These are phyloP conservation scores for Ophion slaviceki DNA, from an alignment of 2,888 invertebrate species.

Conservation along the genomic window DNA sequence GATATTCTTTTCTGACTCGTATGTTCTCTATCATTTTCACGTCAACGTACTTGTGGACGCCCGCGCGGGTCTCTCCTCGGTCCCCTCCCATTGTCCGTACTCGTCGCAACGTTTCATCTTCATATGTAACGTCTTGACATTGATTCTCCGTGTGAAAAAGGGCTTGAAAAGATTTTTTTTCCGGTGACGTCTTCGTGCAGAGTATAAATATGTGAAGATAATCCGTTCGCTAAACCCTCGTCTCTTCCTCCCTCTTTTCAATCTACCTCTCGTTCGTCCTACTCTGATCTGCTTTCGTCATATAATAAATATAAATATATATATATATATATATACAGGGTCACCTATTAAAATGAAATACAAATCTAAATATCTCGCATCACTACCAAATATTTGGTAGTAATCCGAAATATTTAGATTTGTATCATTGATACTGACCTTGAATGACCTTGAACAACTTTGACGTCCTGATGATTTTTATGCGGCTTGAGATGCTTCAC, in stretches of 20 bases:
- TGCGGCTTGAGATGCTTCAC: too few relatives aligned
- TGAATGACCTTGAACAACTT: too few relatives aligned
- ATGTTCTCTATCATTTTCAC: conserved; percentile 64
- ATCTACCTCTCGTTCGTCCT: neutral
- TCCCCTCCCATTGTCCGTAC: conserved; percentile 11
- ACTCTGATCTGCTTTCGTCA: conserved; percentile 47
- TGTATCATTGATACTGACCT: too few relatives aligned
- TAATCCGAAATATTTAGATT: too few relatives aligned
- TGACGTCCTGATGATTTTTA: too few relatives aligned
- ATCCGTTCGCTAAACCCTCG: neutral
- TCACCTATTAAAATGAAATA: too few relatives aligned
- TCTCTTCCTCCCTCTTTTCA: conserved; percentile 10
- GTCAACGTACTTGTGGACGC: conserved; percentile 53
- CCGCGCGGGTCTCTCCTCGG: conserved; percentile 26
- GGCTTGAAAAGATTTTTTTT: conserved; percentile 4
- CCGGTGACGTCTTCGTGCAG: conserved; percentile 4
- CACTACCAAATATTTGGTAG: too few relatives aligned
- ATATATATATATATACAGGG: neutral
- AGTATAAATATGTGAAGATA: conserved; percentile 19
- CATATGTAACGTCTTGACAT: conserved; percentile 27
- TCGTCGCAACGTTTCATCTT: conserved; percentile 10
- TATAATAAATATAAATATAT: too few relatives aligned
- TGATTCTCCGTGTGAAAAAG: conserved; percentile 29
- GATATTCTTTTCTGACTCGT: conserved; percentile 1
- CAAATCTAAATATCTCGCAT: too few relatives aligned